phyloP scores from a whole-genome alignment of 2,888 invertebrate genomes.

The Melanargia galathea region DNA sequence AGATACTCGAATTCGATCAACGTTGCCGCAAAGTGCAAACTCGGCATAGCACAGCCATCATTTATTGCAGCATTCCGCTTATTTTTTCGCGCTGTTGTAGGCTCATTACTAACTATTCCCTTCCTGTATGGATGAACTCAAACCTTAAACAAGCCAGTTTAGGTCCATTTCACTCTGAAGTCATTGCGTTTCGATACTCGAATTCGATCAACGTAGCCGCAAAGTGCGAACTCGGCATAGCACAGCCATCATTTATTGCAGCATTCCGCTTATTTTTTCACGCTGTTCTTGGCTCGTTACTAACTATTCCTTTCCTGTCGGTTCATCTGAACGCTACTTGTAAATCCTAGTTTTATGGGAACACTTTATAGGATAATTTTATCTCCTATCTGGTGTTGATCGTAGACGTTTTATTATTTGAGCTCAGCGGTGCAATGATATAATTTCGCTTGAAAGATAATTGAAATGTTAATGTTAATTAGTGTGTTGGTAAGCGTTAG shows the following conservation, averaged over 20 bases:
- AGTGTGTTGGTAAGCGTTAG: background rate
- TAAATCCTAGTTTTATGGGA: constrained; percentile 28
- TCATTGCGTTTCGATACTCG: too few relatives aligned
- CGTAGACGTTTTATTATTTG: constrained; percentile 26
- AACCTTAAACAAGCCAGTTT: too few relatives aligned
- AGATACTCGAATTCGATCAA: too few relatives aligned
- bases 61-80: too few relatives aligned
- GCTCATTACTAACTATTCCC: too few relatives aligned
- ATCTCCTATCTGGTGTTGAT: constrained; percentile 10
- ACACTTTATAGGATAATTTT: constrained; percentile 21
- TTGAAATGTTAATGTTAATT: background rate
- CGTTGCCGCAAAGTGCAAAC: too few relatives aligned
- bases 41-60: too few relatives aligned
- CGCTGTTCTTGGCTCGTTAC: constrained; percentile 28
- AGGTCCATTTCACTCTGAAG: too few relatives aligned
- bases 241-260: constrained; percentile 34
- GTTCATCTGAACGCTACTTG: constrained; percentile 21
- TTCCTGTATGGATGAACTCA: too few relatives aligned
- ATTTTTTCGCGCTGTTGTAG: too few relatives aligned
- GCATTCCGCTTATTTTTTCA: constrained; percentile 36
- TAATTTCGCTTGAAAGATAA: background rate
- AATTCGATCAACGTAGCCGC: too few relatives aligned
- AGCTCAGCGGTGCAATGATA: background rate
- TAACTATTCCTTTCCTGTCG: constrained; percentile 37
- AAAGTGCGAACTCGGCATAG: too few relatives aligned